Evolutionary conservation across 2,888 invertebrate species (phyloP).

Genomic region (Cosmia pyralina): DNA sequence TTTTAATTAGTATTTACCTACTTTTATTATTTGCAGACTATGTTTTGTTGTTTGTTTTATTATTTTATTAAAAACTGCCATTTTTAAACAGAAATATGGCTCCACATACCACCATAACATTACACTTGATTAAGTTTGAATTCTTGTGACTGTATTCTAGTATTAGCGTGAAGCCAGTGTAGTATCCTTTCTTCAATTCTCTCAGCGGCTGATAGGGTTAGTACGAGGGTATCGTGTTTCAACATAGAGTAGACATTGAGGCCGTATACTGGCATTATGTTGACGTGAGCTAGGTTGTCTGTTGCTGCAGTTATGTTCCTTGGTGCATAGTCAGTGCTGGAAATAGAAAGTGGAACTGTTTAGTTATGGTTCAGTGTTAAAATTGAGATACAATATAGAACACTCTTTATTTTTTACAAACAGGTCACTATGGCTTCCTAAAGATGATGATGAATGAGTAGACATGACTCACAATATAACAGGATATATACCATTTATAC

Average conservation of each 20-base stretch:
- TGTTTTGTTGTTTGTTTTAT: not conserved
- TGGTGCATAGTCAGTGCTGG: conserved; percentile 95
- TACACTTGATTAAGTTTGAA: conserved; percentile 92
- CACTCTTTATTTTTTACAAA: not conserved
- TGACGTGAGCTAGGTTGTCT: conserved; percentile 94
- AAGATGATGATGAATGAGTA: not conserved
- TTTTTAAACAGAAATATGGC: not conserved
- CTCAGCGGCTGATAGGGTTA: conserved; percentile 96
- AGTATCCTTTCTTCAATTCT: conserved; percentile 95
- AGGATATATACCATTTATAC: too few species aligned
- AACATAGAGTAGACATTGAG: conserved; percentile 99
- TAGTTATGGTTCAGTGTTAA: conserved; percentile 6
- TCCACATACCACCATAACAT: conserved; percentile 15
- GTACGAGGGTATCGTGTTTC: conserved; percentile 97
- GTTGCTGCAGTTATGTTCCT: conserved; percentile 96
- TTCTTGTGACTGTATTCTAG: conserved; percentile 83
- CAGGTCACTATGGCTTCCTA: not conserved
- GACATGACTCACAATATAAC: not conserved
- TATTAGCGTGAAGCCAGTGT: conserved; percentile 92
- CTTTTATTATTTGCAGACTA: not conserved
- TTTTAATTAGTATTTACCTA: not conserved
- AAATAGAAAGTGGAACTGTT: conserved; percentile 4
- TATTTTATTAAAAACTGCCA: not conserved
- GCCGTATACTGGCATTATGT: conserved; percentile 98
- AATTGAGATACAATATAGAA: not conserved